Evolutionary conservation across 1,140 invertebrate species (phyloP), one percentile per base, ranked within the genome.

Genomic region (Drosophila kohkoa): DNA sequence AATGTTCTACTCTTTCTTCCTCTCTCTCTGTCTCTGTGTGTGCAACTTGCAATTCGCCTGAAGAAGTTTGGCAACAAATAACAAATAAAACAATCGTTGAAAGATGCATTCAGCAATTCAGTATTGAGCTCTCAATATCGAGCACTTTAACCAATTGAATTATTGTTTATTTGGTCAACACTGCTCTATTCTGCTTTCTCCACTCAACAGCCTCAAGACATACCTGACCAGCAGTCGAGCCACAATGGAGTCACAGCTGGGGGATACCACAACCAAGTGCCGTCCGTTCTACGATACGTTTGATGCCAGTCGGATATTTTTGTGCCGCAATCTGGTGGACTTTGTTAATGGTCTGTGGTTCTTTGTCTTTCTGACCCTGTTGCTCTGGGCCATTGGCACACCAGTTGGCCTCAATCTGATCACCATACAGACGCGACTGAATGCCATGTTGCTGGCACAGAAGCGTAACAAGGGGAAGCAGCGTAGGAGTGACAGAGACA

Each of bases 291-390:
- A 95, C 94, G 93, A 96, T 35, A 94, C 96, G 35, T 95, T 95
- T 63, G 93, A 95, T 74, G 95, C 95, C 11, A 91, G 94, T 11
- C 94, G 95, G 72, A 93, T 94, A 8, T 93, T 96, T 64, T 60
- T 96, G 10, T 97, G 96, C 87, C 94, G 95, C 66, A 94, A 96
- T 87, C 95, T 96, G 81, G 93, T 97, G 49, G 95, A 96, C 55
- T 95, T 96, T 45, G 76, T 96, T 91, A 94, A 95, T 78, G 95
- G 94, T 25, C 94, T 95, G 66, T 95, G 95, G 93, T 94, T 95
- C 74, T 92, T 83, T 13, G 82, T 92, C 20, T 92, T 91, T 52
- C 68, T 93, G n/a, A 92, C 86, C 15, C 78, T 93, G 16, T 59
- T 92, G 7, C 79, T 93, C 28, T 93, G 92, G 92, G 82, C 90